Conservation (phyloP, 2,888 invertebrate genomes). For the Carpatolechia fugitivella region DNA sequence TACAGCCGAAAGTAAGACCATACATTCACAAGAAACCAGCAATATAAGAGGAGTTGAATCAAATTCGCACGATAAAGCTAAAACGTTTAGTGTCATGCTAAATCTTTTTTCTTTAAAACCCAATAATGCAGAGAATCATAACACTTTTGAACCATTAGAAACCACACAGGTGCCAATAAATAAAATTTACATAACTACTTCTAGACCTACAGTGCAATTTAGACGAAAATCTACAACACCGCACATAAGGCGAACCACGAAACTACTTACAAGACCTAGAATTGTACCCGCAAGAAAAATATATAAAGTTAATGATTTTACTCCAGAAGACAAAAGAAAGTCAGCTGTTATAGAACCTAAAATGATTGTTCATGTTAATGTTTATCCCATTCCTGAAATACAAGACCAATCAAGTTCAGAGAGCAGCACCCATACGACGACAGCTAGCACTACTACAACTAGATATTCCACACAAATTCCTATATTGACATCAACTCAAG, state of each 20-base stretch:
- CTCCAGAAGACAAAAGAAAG: constrained; percentile 21
- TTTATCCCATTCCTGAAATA: constrained; percentile 66
- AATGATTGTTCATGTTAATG: constrained; percentile 82
- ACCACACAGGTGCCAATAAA: constrained; percentile 26
- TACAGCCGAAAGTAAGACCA: constrained; percentile 16
- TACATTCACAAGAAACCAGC: constrained; percentile 25
- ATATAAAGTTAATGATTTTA: background rate
- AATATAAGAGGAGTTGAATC: constrained; percentile 30
- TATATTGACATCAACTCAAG: constrained; percentile 46
- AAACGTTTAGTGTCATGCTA: constrained; percentile 82
- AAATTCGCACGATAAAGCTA: constrained; percentile 40
- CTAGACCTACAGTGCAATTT: constrained; percentile 55
- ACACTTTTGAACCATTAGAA: constrained; percentile 30
- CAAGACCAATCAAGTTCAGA: constrained; percentile 21
- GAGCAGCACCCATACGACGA: constrained; percentile 27
- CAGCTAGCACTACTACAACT: constrained; percentile 22
- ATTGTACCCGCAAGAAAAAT: constrained; percentile 24
- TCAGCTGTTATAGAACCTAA: constrained; percentile 42
- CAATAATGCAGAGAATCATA: constrained; percentile 35
- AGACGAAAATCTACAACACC: constrained; percentile 51
- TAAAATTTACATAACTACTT: constrained; percentile 60
- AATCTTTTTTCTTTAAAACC: constrained; percentile 80
- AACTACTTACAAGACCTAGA: constrained; percentile 40
- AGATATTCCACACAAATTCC: constrained; percentile 38
- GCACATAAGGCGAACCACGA: constrained; percentile 34